Evolutionary conservation across 2,113 vertebrate genomes (phyloP).

Genomic region (Hippopotamus amphibius): DNA sequence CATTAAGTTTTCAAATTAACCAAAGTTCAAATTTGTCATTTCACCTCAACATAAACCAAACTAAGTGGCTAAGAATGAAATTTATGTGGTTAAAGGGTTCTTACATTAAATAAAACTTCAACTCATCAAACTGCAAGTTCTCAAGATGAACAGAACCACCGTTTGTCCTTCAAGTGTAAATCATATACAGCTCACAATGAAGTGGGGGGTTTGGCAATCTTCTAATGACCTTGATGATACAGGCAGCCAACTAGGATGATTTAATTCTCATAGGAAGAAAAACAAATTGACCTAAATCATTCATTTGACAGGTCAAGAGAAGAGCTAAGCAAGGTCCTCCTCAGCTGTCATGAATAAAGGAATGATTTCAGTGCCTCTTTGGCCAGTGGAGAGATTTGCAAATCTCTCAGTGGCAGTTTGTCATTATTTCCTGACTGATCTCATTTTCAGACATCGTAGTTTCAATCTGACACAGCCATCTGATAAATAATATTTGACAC

Average conservation of each 20-base stretch:
- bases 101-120: conserved; percentile 29
- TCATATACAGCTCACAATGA: background rate
- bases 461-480: background rate
- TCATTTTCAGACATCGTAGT: background rate
- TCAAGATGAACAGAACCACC: background rate
- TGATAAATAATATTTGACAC: background rate
- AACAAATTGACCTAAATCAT: background rate
- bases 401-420: background rate
- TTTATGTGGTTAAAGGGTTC: background rate
- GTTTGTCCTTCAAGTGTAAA: background rate
- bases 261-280: background rate
- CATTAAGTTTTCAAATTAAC: conserved; percentile 55
- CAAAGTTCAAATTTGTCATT: conserved; percentile 48
- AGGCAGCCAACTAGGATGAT: conserved; percentile 1
- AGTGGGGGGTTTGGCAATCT: background rate
- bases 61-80: background rate
- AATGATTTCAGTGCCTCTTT: background rate
- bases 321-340: background rate
- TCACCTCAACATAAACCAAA: conserved; percentile 44
- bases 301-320: conserved; percentile 23
- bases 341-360: background rate
- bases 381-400: background rate
- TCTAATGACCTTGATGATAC: conserved; percentile 46
- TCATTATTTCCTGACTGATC: background rate
- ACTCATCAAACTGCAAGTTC: conserved; percentile 36